Base-by-base conservation (phyloP, 2,797 vertebrate species). In the Cephalopachus bancanus region DNA sequence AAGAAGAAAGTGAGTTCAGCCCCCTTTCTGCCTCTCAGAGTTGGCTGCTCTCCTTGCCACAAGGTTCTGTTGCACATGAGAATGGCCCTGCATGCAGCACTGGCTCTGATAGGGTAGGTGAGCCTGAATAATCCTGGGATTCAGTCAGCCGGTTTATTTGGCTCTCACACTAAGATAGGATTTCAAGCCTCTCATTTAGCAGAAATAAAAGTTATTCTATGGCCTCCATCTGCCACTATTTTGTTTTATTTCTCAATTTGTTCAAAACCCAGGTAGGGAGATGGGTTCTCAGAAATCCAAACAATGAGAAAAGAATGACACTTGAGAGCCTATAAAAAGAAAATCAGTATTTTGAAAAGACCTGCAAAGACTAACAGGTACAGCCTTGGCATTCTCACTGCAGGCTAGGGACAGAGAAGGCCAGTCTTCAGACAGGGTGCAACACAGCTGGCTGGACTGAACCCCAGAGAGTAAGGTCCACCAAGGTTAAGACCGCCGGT, bases 191-290 rank as follows among this genome's bases (percentile, higher is more conserved):
- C 67, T 88, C 78, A 60, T 78, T 92, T 60, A 88, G 30, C 75
- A 95, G 64, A 89, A 94, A 64, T 67, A 62, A 37, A 88, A 76
- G 81, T 16, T 57, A 67, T 55, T 86, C 78, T 55, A 44, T 67
- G 24, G 91, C 62, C 79, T 94, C 93, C 49, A 79, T 89, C 95
- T 94, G 65, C 72, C 87, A 93, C 51, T 64, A 14, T 60, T 51
- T 80, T 80, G 4, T 83, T 84, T 85, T 89, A 86, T 75, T 95
- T 93, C 89, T 93, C 93, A 89, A 76, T 85, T 49, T 80, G 65
- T 37, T 90, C 65, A 69, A 89, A 95, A 76, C 62, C 33, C 83
- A 79, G 86, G 26, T 28, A 78, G 51, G 30, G 72, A 74, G 62
- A 74, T n/a, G 26, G n/a, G 26, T 79, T 96, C 64, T 94, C 74